Evolutionary conservation across 2,113 vertebrate genomes (phyloP).

Genomic region (Rousettus leschenaultii): DNA sequence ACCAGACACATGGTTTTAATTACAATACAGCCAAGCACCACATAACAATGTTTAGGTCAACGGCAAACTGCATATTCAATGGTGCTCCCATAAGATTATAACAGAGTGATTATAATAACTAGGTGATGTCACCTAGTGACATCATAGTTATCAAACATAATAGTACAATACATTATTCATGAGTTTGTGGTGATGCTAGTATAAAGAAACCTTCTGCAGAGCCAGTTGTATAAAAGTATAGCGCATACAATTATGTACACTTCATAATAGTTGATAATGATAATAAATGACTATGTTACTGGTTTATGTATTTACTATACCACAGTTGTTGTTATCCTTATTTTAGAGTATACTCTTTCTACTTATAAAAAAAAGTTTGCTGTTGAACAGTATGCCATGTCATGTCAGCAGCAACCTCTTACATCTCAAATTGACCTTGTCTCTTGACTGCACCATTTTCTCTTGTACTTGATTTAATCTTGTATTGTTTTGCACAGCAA

Average conservation of each 20-base stretch:
- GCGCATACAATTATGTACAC: not conserved
- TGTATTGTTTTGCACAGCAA: not conserved
- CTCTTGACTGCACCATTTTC: not conserved
- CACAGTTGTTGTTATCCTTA: not conserved
- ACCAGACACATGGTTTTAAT: not conserved
- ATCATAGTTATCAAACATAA: not conserved
- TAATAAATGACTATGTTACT: not conserved
- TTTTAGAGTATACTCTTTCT: not conserved
- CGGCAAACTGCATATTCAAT: not conserved
- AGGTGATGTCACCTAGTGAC: not conserved
- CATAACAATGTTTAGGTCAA: not conserved
- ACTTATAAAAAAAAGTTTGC: not conserved
- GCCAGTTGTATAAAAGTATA: not conserved
- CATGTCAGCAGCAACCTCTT: not conserved
- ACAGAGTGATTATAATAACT: not conserved
- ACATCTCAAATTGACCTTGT: not conserved
- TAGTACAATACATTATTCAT: not conserved
- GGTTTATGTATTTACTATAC: not conserved
- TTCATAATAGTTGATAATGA: not conserved
- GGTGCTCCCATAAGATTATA: not conserved
- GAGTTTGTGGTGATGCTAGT: not conserved
- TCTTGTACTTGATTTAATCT: not conserved
- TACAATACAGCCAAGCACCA: not conserved
- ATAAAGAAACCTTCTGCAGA: not conserved
- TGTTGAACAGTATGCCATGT: not conserved